Evolutionary conservation across 2,797 vertebrate species (phyloP).

Genomic region (Ptychadena robeensis): DNA sequence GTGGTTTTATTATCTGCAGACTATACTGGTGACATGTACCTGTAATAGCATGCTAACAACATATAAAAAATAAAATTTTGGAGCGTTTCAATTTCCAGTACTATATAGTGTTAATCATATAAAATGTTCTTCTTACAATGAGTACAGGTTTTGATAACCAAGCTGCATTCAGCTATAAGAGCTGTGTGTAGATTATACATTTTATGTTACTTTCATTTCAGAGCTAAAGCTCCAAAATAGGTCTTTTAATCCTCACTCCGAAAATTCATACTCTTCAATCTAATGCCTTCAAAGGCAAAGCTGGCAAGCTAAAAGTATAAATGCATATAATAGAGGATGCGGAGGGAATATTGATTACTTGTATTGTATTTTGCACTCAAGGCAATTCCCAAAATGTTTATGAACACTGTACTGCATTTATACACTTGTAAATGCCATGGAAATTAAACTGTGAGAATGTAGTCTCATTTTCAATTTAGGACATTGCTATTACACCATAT

Average conservation of each 20-base stretch:
- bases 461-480: not conserved
- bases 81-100: not conserved
- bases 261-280: slow-evolving; percentile 42
- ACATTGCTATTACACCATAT: not conserved
- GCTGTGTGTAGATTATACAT: slow-evolving; percentile 22
- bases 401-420: slow-evolving; percentile 25
- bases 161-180: slow-evolving; percentile 19
- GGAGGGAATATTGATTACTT: slow-evolving; percentile 18
- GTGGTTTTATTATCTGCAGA: not conserved
- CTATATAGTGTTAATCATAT: not conserved
- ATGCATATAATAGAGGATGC: slow-evolving; percentile 14
- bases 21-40: not conserved
- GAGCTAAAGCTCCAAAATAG: slow-evolving; percentile 41
- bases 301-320: slow-evolving; percentile 32
- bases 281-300: slow-evolving; percentile 53
- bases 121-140: slow-evolving; percentile 8
- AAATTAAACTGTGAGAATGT: not conserved
- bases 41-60: not conserved
- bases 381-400: slow-evolving; percentile 23
- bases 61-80: not conserved
- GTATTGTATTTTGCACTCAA: slow-evolving; percentile 11
- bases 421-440: slow-evolving; percentile 1
- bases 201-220: slow-evolving; percentile 22
- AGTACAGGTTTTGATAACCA: slow-evolving; percentile 7
- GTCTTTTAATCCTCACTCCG: slow-evolving; percentile 47